A percentile compares a stretch with the other conserved stretches of the same genome.
Evolutionary conservation across 2,113 vertebrate genomes (phyloP).

Genomic region (Calidris pygmaea): DNA sequence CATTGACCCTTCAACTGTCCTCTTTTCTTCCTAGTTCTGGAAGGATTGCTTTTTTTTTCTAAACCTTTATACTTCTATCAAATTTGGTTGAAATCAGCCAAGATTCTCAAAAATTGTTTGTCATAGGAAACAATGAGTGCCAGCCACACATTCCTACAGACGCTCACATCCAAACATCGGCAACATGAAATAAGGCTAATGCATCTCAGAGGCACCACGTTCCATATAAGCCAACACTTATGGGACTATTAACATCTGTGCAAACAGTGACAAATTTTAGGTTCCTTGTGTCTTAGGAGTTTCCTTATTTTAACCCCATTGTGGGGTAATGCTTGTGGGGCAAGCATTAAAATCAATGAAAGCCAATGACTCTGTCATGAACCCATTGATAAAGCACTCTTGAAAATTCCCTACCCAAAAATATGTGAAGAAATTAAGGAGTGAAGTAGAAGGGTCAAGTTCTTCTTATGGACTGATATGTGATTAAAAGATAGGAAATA

Average conservation of each 20-base stretch:
- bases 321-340: not conserved
- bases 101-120: not conserved
- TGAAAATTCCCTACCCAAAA: not conserved
- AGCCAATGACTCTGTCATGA: not conserved
- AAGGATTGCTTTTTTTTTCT: not conserved
- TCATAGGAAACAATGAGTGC: not conserved
- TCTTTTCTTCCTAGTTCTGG: not conserved
- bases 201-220: not conserved
- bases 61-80: not conserved
- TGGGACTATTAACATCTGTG: not conserved
- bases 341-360: not conserved
- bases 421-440: not conserved
- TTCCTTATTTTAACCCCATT: not conserved
- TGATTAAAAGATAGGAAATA: not conserved
- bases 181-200: not conserved
- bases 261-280: not conserved
- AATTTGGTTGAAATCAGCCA: not conserved
- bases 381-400: not conserved
- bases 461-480: not conserved
- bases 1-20: not conserved
- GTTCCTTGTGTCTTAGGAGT: not conserved
- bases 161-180: not conserved
- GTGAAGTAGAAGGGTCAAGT: not conserved
- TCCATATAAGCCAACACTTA: not conserved
- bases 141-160: not conserved